Conservation (phyloP, 2,797 vertebrate species). For the Phaenicophaeus curvirostris region DNA sequence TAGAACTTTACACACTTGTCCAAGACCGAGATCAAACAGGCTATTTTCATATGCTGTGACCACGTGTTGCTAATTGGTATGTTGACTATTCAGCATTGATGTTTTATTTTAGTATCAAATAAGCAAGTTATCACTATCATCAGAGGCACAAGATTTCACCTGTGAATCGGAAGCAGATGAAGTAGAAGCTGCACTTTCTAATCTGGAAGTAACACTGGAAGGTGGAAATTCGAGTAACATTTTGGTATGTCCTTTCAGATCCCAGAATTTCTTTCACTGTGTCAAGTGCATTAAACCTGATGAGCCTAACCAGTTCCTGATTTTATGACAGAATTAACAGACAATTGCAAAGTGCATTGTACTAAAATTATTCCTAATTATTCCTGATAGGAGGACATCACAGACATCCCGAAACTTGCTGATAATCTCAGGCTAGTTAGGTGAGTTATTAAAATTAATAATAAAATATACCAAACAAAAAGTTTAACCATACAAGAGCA, state of each 20-base stretch:
- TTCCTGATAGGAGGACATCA: slow-evolving; percentile 94
- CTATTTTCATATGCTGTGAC: background rate
- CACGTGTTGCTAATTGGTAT: background rate
- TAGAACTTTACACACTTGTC: background rate
- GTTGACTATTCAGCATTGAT: background rate
- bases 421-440: slow-evolving; percentile 92
- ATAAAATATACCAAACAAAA: background rate
- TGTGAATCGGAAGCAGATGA: slow-evolving; percentile 92
- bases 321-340: background rate
- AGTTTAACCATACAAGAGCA: background rate
- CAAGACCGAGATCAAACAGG: background rate
- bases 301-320: background rate
- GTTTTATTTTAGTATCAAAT: slow-evolving; percentile 88
- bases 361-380: slow-evolving; percentile 69
- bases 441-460: slow-evolving; percentile 78
- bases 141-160: slow-evolving; percentile 80
- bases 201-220: slow-evolving; percentile 93
- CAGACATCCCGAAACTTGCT: slow-evolving; percentile 95
- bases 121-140: slow-evolving; percentile 89
- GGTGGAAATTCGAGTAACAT: slow-evolving; percentile 84
- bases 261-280: background rate
- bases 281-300: background rate
- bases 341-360: background rate
- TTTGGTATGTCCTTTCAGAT: slow-evolving; percentile 82
- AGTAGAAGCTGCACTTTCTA: slow-evolving; percentile 94